phyloP scores from a whole-genome alignment of 2,113 vertebrate species.

The Eidolon helvum region DNA sequence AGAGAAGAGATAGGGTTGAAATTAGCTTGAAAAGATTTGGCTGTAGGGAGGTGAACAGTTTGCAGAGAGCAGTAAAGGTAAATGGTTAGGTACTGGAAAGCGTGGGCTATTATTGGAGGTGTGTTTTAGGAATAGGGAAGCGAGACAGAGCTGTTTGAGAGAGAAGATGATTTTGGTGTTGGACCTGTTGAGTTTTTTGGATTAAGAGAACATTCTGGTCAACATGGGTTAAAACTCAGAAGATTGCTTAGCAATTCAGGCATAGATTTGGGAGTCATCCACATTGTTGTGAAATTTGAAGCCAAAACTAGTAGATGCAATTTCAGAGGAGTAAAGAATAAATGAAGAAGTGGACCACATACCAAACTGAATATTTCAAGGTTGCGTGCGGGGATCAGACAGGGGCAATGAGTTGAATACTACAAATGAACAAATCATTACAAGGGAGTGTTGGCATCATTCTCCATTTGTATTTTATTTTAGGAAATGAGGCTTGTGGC shows the following conservation, averaged over 20 bases:
- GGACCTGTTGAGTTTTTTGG: not conserved
- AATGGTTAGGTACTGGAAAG: not conserved
- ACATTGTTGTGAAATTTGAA: not conserved
- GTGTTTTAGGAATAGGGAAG: not conserved
- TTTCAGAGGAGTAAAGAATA: not conserved
- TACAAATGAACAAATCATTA: not conserved
- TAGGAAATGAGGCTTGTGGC: not conserved
- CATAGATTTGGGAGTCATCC: not conserved
- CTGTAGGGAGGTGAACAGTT: not conserved
- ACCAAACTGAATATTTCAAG: not conserved
- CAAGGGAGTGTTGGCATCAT: not conserved
- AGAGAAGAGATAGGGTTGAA: not conserved
- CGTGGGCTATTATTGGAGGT: not conserved
- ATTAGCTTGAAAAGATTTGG: not conserved
- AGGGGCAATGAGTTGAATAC: not conserved
- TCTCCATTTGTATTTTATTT: not conserved
- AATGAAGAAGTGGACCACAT: not conserved
- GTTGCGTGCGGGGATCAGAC: not conserved
- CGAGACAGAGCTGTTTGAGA: not conserved
- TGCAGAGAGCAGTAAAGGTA: not conserved
- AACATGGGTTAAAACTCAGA: not conserved
- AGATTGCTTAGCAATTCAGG: not conserved
- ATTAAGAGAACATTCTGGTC: not conserved
- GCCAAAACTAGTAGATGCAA: not conserved
- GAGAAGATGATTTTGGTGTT: not conserved